Evolutionary conservation across 1,140 invertebrate genomes (phyloP).

Genomic region (Brachionus asplanchnoidis): DNA sequence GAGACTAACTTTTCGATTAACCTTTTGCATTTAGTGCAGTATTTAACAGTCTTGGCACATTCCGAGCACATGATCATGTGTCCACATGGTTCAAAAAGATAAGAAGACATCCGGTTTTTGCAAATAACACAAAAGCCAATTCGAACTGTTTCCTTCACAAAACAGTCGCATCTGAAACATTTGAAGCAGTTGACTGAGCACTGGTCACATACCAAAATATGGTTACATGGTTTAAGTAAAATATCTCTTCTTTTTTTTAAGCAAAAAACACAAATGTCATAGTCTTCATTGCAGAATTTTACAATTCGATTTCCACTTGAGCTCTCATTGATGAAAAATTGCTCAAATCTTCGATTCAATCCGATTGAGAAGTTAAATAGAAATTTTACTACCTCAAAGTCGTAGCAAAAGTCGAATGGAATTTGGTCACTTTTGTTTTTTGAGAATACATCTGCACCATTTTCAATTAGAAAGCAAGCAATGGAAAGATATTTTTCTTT

Average conservation of each 20-base stretch:
- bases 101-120: conserved; percentile 81
- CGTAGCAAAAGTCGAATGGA: conserved; percentile 86
- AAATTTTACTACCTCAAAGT: conserved; percentile 89
- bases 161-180: conserved; percentile 83
- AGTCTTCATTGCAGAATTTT: conserved; percentile 46
- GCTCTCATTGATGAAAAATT: background rate
- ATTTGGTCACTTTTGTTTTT: conserved; percentile 96
- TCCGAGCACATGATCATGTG: conserved; percentile 89
- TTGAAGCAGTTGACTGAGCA: conserved; percentile 89
- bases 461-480: conserved; percentile 86
- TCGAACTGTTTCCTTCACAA: conserved; percentile 70
- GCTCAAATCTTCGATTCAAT: background rate
- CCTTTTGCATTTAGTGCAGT: conserved; percentile 85
- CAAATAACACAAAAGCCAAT: conserved; percentile 84
- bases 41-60: conserved; percentile 88
- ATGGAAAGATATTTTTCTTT: conserved; percentile 92
- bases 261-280: conserved; percentile 81
- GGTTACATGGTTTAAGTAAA: conserved; percentile 71
- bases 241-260: conserved; percentile 83
- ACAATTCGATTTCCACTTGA: background rate
- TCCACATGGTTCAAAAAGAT: conserved; percentile 85
- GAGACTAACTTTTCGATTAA: conserved; percentile 66
- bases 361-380: conserved; percentile 65
- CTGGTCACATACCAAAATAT: conserved; percentile 84
- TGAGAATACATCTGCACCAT: conserved; percentile 84